phyloP scores from a whole-genome alignment of 2,113 vertebrate species.

The Rhinoderma darwinii region DNA sequence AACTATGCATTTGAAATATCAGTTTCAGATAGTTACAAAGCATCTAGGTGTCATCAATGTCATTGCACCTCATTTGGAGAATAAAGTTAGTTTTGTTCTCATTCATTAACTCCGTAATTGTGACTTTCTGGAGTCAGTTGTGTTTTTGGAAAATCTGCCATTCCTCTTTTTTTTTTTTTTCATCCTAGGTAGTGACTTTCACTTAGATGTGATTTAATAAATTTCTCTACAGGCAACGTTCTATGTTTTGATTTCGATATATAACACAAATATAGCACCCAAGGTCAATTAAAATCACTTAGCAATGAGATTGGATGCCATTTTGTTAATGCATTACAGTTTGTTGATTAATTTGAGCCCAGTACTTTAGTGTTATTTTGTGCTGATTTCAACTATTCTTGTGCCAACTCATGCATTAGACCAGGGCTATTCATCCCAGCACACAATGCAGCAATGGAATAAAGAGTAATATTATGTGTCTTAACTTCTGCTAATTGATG shows the following conservation, averaged over 20 bases:
- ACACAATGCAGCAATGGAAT: not conserved
- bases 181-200: not conserved
- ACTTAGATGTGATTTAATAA: constrained; percentile 18
- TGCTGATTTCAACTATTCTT: constrained; percentile 50
- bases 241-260: constrained; percentile 2
- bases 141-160: not conserved
- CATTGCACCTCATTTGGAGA: not conserved
- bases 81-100: not conserved
- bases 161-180: not conserved
- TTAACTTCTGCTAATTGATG: constrained; percentile 25
- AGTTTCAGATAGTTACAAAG: no score
- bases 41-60: not conserved
- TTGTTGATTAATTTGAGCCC: constrained; percentile 48
- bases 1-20: no score
- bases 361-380: constrained; percentile 42
- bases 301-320: constrained; percentile 32
- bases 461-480: constrained; percentile 34
- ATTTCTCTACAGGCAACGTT: not conserved
- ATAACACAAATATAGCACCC: constrained; percentile 26
- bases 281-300: constrained; percentile 45
- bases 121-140: not conserved
- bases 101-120: not conserved
- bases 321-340: constrained; percentile 52
- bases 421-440: constrained; percentile 14
- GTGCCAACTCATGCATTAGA: constrained; percentile 51